Evolutionary conservation across 2,113 vertebrate species (phyloP).

Genomic region (Chinchilla lanigera): DNA sequence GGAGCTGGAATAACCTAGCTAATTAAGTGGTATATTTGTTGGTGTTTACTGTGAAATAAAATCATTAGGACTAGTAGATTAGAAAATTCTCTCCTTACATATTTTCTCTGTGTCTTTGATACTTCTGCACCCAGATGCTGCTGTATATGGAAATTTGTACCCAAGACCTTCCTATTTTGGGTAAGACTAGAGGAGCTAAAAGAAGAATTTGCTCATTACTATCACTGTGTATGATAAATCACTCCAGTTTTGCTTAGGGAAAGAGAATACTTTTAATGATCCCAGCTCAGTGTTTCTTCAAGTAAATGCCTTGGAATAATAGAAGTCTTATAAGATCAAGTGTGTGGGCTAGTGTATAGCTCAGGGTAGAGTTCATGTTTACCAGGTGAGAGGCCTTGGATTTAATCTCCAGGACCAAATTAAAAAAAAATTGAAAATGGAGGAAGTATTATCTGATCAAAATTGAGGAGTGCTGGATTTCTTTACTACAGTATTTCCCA

Average conservation of each 20-base stretch:
- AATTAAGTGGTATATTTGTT: background rate
- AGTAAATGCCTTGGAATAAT: background rate
- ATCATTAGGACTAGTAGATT: background rate
- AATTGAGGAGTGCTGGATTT: background rate
- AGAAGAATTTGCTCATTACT: background rate
- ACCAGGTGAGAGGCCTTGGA: background rate
- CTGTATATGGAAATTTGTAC: background rate
- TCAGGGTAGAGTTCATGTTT: background rate
- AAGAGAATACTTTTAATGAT: background rate
- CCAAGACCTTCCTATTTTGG: background rate
- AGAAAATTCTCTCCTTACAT: background rate
- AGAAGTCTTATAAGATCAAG: background rate
- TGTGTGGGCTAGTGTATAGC: background rate
- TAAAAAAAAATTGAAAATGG: background rate
- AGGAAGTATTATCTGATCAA: background rate
- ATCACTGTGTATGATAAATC: background rate
- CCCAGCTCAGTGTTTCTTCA: background rate
- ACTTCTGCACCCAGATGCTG: background rate
- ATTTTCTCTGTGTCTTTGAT: background rate
- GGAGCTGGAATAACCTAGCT: background rate
- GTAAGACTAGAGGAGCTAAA: background rate
- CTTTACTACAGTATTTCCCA: background rate
- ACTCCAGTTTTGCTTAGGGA: background rate
- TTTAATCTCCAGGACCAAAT: background rate
- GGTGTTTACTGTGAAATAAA: background rate